phyloP scores from a whole-genome alignment of 2,888 invertebrate genomes.

The Cepaea hortensis region DNA sequence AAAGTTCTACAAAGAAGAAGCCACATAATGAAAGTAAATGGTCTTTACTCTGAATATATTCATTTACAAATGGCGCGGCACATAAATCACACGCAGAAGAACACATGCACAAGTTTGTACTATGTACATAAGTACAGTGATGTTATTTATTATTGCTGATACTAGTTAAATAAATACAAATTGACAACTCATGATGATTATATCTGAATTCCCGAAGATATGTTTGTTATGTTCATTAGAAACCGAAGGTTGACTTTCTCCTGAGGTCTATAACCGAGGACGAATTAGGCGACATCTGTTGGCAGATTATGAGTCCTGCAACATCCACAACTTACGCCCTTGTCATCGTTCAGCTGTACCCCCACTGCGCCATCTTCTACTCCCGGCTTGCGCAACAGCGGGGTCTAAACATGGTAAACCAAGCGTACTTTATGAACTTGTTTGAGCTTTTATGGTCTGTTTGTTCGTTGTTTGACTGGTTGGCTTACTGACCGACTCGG shows the following conservation, averaged over 20 bases:
- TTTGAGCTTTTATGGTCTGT: neutral
- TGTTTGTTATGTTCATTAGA: neutral
- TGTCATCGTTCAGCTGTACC: neutral
- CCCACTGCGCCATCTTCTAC: conserved; percentile 1
- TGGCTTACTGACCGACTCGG: neutral
- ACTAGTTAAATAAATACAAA: neutral
- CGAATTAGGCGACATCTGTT: neutral
- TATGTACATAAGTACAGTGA: neutral
- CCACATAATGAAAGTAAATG: too few species aligned
- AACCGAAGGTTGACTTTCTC: neutral
- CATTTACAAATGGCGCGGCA: neutral
- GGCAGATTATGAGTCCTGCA: neutral
- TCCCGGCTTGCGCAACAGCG: neutral
- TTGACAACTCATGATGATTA: neutral
- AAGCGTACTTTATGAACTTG: neutral
- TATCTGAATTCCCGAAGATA: neutral
- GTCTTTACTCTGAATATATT: neutral
- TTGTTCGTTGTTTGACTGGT: too few species aligned
- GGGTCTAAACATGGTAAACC: neutral
- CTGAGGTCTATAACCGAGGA: neutral
- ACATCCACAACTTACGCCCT: neutral
- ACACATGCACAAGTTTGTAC: neutral
- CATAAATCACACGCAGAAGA: neutral
- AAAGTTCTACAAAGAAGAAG: too few species aligned
- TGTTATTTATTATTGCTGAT: neutral